These are phyloP conservation scores for Oncorhynchus masou DNA, from an alignment of 2,113 vertebrate species.

Conservation along the genomic window DNA sequence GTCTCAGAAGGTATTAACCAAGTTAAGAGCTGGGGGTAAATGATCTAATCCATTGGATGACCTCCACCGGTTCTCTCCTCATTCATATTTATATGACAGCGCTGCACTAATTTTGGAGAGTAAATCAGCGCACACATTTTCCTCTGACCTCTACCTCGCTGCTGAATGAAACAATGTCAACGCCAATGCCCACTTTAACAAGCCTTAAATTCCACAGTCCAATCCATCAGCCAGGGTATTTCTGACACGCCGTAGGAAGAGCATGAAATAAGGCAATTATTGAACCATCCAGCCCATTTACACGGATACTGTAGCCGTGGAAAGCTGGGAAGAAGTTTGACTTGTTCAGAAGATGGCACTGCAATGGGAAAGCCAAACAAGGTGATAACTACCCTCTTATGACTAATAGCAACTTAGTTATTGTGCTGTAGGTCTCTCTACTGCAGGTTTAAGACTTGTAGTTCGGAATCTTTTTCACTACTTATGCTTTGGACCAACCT, in stretches of 20 bases:
- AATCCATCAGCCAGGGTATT: conserved; percentile 75
- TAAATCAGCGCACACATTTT: conserved; percentile 69
- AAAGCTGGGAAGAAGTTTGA: conserved; percentile 14
- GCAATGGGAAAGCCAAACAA: background rate
- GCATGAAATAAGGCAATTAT: conserved; percentile 85
- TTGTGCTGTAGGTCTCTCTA: background rate
- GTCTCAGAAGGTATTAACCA: conserved; percentile 46
- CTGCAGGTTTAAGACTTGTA: background rate
- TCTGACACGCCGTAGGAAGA: conserved; percentile 76
- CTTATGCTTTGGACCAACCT: too few species aligned
- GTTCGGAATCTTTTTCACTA: too few species aligned
- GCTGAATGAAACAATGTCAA: conserved; percentile 79
- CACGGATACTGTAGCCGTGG: conserved; percentile 51
- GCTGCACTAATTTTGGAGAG: conserved; percentile 72
- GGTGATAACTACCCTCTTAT: too few species aligned
- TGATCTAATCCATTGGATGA: conserved; percentile 59
- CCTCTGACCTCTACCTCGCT: conserved; percentile 69
- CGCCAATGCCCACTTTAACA: conserved; percentile 71
- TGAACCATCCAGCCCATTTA: conserved; percentile 76
- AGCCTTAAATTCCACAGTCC: conserved; percentile 72
- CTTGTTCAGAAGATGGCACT: conserved; percentile 46
- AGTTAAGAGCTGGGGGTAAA: conserved; percentile 56
- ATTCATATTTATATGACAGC: conserved; percentile 76
- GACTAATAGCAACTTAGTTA: too few species aligned
- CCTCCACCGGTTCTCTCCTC: conserved; percentile 66